Conservation (phyloP, 2,113 vertebrate species). For the Antigone vipio region DNA sequence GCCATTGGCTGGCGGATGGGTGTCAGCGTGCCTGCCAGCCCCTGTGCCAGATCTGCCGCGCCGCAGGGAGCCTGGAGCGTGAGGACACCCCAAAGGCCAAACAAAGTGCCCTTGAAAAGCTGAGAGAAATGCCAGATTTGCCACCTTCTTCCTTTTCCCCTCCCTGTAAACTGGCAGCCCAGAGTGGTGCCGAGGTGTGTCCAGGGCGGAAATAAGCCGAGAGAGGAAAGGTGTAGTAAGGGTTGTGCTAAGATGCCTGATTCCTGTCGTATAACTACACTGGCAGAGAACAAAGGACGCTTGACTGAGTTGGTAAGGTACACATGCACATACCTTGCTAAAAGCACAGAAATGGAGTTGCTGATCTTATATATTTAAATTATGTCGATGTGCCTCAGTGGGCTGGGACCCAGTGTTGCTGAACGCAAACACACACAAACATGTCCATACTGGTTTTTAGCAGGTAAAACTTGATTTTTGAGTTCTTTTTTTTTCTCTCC, state of each 20-base stretch:
- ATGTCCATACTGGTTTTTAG: background rate
- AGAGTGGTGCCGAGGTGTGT: background rate
- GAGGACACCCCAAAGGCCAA: background rate
- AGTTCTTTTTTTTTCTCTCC: background rate
- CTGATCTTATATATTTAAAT: background rate
- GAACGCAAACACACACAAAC: background rate
- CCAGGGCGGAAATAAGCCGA: background rate
- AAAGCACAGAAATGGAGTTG: background rate
- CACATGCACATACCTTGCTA: background rate
- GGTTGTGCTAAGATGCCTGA: background rate
- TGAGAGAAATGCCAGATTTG: background rate
- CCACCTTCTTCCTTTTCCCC: background rate
- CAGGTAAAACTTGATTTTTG: background rate
- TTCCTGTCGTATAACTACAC: background rate
- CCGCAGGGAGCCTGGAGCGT: fast-evolving
- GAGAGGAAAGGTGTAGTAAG: background rate
- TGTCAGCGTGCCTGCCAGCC: background rate
- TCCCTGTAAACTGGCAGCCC: background rate
- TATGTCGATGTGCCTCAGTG: fast-evolving
- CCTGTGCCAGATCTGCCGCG: background rate
- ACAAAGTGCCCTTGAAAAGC: background rate
- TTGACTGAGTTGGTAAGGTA: background rate
- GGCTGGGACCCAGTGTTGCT: background rate
- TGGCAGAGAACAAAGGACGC: background rate
- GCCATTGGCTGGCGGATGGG: fast-evolving